phyloP scores from a whole-genome alignment of 2,888 invertebrate species.

The Eubasilissa splendida region DNA sequence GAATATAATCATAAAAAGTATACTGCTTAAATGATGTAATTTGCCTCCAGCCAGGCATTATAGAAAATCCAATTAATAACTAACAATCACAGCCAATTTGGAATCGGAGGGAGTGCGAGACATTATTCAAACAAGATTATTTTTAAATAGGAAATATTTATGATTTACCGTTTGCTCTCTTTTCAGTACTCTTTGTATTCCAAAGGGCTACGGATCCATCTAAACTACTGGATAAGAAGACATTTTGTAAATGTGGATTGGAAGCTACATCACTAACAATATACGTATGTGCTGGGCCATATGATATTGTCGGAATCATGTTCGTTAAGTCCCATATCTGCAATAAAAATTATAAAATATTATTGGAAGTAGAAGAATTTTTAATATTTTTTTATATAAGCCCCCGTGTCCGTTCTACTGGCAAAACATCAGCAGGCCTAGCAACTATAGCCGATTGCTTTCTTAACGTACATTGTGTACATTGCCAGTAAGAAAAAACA shows the following conservation, averaged over 20 bases:
- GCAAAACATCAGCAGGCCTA: too few relatives aligned
- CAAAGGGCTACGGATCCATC: conserved; percentile 73
- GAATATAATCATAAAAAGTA: too few relatives aligned
- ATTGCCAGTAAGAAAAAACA: too few relatives aligned
- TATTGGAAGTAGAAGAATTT: too few relatives aligned
- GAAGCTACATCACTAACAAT: conserved; percentile 69
- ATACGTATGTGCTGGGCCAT: conserved; percentile 69
- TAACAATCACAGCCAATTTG: too few relatives aligned
- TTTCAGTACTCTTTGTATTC: conserved; percentile 66
- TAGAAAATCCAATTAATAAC: too few relatives aligned
- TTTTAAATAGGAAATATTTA: conserved; percentile 5
- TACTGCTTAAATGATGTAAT: too few relatives aligned
- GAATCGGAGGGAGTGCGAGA: neutral
- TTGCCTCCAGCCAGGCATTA: too few relatives aligned
- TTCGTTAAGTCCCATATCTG: conserved; percentile 72
- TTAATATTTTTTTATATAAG: too few relatives aligned
- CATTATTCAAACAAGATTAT: neutral
- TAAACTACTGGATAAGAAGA: conserved; percentile 72
- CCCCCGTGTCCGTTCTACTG: too few relatives aligned
- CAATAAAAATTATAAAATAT: conserved; percentile 52
- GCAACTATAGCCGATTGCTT: too few relatives aligned
- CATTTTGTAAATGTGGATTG: conserved; percentile 67
- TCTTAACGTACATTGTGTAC: too few relatives aligned
- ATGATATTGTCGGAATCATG: conserved; percentile 68
- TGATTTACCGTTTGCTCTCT: conserved; percentile 46